Conservation (phyloP, 2,888 invertebrate genomes). For the Cheilosia soror region DNA sequence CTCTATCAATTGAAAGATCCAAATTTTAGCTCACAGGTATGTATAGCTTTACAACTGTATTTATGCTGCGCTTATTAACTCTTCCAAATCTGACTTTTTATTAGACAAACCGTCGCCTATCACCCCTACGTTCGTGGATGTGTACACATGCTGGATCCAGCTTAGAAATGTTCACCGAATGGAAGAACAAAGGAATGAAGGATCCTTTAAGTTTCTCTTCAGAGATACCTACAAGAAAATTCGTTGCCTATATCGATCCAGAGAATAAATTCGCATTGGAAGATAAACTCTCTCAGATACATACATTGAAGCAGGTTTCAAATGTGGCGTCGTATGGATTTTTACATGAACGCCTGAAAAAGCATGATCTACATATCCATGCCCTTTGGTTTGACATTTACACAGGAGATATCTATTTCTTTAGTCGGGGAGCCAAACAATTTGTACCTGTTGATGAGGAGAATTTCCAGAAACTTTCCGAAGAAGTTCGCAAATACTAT, state of each 20-base stretch:
- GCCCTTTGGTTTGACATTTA: conserved; percentile 99
- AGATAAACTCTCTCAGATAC: conserved; percentile 97
- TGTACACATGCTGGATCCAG: conserved; percentile 93
- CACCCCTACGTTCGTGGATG: conserved; percentile 96
- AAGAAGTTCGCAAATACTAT: conserved; percentile 92
- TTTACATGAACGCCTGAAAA: conserved; percentile 91
- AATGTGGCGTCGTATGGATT: conserved; percentile 97
- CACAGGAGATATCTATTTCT: conserved; percentile 97
- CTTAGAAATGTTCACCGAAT: conserved; percentile 91
- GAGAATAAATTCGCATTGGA: conserved; percentile 94
- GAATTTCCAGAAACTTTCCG: conserved; percentile 89
- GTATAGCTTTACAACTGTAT: not conserved
- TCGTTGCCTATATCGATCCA: conserved; percentile 97
- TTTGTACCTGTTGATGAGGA: conserved; percentile 95
- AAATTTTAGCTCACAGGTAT: conserved; percentile 88
- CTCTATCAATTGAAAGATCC: conserved; percentile 92
- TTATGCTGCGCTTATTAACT: not conserved
- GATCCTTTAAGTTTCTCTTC: conserved; percentile 93
- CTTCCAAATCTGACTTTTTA: conserved; percentile 35
- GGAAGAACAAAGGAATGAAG: conserved; percentile 85
- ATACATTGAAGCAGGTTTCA: conserved; percentile 95
- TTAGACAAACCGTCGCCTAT: conserved; percentile 90
- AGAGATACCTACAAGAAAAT: conserved; percentile 93
- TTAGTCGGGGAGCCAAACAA: conserved; percentile 92
- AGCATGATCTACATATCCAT: conserved; percentile 93